Conservation (phyloP, 2,113 vertebrate species). For the Catharus bicknelli region DNA sequence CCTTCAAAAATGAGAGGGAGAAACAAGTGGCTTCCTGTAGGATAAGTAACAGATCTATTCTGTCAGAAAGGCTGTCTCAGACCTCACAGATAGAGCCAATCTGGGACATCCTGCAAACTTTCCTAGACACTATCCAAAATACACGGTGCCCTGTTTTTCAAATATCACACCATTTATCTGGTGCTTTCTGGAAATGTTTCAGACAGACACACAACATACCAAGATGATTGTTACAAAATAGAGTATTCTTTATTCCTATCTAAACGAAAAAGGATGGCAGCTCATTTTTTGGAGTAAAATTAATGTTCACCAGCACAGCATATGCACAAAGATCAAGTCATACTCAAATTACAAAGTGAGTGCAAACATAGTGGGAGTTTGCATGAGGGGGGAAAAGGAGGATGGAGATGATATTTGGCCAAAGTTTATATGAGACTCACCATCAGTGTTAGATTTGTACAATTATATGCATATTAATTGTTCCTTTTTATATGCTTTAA, state of each 20-base stretch:
- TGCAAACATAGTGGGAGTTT: neutral
- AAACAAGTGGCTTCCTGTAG: conserved; percentile 34
- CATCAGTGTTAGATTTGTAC: neutral
- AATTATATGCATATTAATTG: neutral
- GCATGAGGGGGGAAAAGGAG: neutral
- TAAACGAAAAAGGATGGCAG: conserved; percentile 46
- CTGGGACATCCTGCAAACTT: conserved; percentile 35
- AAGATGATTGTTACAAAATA: conserved; percentile 22
- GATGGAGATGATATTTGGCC: neutral
- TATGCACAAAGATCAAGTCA: neutral
- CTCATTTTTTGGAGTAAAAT: conserved; percentile 23
- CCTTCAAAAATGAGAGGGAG: neutral
- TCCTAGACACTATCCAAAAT: conserved; percentile 53
- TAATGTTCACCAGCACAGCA: neutral
- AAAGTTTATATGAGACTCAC: neutral
- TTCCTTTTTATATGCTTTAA: neutral
- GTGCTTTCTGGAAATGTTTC: conserved; percentile 51
- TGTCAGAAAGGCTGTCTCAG: conserved; percentile 39
- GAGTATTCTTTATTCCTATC: conserved; percentile 35
- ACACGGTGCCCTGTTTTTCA: conserved; percentile 56
- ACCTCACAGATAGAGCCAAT: conserved; percentile 38
- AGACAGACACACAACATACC: conserved; percentile 26
- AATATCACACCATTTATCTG: conserved; percentile 57
- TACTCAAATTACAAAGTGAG: conserved; percentile 33
- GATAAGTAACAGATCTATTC: conserved; percentile 11